Evolutionary conservation across 2,797 vertebrate species (phyloP), one percentile per base, ranked within the genome.

Genomic region (Pipistrellus pipistrellus): DNA sequence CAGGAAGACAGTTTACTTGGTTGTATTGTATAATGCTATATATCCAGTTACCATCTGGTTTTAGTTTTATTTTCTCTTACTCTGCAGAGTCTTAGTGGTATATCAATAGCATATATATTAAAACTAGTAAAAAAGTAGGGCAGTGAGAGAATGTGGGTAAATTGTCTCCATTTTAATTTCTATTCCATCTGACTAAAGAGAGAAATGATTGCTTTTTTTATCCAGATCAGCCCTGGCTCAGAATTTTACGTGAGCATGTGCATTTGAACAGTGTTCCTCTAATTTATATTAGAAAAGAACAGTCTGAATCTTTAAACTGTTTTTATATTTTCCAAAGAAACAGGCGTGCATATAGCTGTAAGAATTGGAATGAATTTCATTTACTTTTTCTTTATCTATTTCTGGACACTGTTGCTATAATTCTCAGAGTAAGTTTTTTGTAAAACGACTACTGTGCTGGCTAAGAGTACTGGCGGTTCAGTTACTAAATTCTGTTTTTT

Each of bases 41-140:
- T 78, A 51, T n/a, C 6, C 48, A 88, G n/a, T 48, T 76, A 41
- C 21, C 68, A 4, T 69, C n/a, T 88, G 55, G 27, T 80, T 86
- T 71, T 78, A 21, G 30, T 84, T 88, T 85, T 84, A 51, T 66
- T 93, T 94, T 93, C 15, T 90, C 38, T 93, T 93, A 68, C 38
- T 25, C 18, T 91, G n/a, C 11, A 38, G 4, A 64, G n/a, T 81
- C 27, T 81, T 57, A 80, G 0, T 80, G n/a, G n/a, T 85, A 21
- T 69, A 83, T 3, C 27, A 85, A 73, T 25, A 78, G 30, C 46
- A 69, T 21, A 48, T 78, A 20, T 32, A 23, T 83, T 85, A 83
- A 89, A 89, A 83, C 38, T 77, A 62, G 48, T 93, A 71, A 80
- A 46, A 55, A 62, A 73, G 38, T 68, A 55, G 75, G 35, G n/a